Percentiles rank a stretch among this genome's conserved stretches.
These are phyloP conservation scores for Danaus plexippus DNA, from an alignment of 1,140 invertebrate species.

Conservation along the genomic window DNA sequence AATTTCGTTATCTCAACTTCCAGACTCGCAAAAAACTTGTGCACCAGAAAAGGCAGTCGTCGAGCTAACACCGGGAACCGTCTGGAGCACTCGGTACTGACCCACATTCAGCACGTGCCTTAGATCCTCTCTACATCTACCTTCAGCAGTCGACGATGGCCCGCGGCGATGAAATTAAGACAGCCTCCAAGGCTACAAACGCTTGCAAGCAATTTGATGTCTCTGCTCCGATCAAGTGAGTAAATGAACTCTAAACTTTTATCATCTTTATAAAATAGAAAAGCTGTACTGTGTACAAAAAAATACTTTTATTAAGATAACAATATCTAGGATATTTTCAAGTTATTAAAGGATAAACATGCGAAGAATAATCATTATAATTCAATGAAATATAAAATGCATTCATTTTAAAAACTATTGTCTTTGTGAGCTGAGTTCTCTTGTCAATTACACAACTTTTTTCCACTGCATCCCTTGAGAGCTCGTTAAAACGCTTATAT, in stretches of 20 bases:
- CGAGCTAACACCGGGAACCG: conserved; percentile 84
- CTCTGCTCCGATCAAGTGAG: conserved; percentile 52
- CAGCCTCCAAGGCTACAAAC: conserved; percentile 49
- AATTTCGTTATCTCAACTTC: conserved; percentile 32
- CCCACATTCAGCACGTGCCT: conserved; percentile 85
- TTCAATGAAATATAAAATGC: no score
- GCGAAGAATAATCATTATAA: no score
- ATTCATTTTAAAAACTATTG: no score
- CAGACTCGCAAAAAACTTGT: conserved; percentile 82
- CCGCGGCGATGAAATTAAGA: conserved; percentile 62
- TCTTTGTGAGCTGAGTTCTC: no score
- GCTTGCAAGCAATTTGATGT: conserved; percentile 56
- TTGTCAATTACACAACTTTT: no score
- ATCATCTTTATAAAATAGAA: no score
- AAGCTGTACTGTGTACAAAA: no score
- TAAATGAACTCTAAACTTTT: not conserved
- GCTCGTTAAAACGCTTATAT: no score
- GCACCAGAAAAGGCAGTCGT: conserved; percentile 81
- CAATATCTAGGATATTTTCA: no score
- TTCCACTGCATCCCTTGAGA: no score
- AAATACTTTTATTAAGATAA: no score
- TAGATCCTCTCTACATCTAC: conserved; percentile 70
- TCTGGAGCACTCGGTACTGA: conserved; percentile 83
- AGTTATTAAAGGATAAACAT: no score
- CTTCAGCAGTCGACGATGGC: conserved; percentile 50